These are phyloP conservation scores for Panthera tigris DNA, from an alignment of 2,113 vertebrate species.

Conservation along the genomic window DNA sequence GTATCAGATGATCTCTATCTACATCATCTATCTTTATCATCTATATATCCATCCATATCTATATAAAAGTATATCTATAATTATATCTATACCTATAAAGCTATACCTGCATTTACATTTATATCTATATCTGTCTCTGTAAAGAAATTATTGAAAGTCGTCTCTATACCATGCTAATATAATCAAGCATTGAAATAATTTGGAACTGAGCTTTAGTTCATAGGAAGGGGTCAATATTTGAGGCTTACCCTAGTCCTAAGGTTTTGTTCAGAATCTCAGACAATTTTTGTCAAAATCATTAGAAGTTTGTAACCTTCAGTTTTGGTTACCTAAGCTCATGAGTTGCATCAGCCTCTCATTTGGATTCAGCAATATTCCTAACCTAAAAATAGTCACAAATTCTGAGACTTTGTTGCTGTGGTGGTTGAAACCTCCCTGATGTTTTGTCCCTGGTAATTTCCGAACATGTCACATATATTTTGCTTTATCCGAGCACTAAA, in stretches of 20 bases:
- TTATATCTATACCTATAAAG: neutral
- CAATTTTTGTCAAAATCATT: neutral
- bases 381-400: neutral
- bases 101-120: neutral
- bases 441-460: neutral
- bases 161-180: too few species aligned
- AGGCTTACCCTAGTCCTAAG: neutral
- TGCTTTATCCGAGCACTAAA: neutral
- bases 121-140: neutral
- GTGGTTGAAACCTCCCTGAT: neutral
- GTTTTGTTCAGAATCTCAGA: neutral
- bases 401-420: neutral
- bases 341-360: neutral
- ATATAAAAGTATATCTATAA: neutral
- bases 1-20: neutral
- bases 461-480: neutral
- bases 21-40: neutral
- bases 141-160: too few species aligned
- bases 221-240: neutral
- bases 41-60: neutral
- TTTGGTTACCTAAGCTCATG: neutral
- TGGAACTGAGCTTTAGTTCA: neutral
- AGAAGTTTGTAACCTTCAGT: neutral
- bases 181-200: neutral
- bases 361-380: neutral